Evolutionary conservation across 1,140 invertebrate genomes (phyloP), one percentile per base, ranked within the genome.

Genomic region (Fopius arisanus): DNA sequence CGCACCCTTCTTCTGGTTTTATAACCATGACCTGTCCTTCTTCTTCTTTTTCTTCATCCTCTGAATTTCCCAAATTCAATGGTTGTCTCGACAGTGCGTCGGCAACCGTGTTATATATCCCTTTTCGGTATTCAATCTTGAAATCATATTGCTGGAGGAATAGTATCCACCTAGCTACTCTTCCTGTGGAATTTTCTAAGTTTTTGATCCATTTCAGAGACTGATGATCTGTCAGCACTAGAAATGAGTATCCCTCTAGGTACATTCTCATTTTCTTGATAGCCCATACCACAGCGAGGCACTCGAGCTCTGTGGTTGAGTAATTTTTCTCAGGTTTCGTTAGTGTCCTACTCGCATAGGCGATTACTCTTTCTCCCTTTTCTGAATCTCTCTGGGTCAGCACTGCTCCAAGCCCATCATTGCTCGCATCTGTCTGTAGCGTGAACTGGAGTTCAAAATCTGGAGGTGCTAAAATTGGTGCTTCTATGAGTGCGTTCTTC

Each of bases 181-280:
- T 48, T 48, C 82, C 84, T 1, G 68, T 78, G 2, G 82, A 78
- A 67, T 89, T 83, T 76, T 83, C 86, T 1, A 88, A 78, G 2
- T 79, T 79, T 23, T 79, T 74, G 3, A 91, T 76, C 83, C 86
- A 90, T 26, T 77, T 75, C 4, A 90, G 77, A n/a, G 84, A 81
- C 31, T 81, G 77, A 72, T 90, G 87, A 72, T 91, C 89, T 0
- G 88, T 90, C 16, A 85, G 75, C 0, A 90, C 81, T 4, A 40
- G 82, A 68, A 91, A 89, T 19, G 83, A 73, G 3, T 70, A 79
- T 1, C 82, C 83, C 67, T 84, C 81, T 1, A 90, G 67, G 79
- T 86, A 90, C n/a, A 73, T 74, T 26, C 79, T 40, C 71, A 88
- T 88, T 40, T 87, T 82, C 67, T 88, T 77, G 1, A 90, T 78